Conservation (phyloP, 2,888 invertebrate genomes). For the Axea sp. region DNA sequence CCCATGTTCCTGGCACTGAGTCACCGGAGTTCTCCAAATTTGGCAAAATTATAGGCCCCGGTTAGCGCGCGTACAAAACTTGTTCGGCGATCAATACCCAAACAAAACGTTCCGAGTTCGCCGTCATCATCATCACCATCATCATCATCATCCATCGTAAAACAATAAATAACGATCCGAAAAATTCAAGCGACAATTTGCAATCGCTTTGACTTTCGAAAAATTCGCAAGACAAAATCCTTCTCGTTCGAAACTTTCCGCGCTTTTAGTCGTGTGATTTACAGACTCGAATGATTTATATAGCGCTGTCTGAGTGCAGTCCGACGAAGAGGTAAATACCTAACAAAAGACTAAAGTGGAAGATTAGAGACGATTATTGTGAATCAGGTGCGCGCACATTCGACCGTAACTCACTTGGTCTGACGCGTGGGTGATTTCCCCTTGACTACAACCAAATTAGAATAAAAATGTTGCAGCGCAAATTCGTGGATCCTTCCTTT, state of each 20-base stretch:
- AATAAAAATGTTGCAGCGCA: conserved; percentile 63
- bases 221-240: not conserved
- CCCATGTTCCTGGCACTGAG: no score
- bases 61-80: no score
- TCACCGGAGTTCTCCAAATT: no score
- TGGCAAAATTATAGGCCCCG: no score
- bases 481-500: conserved; percentile 16
- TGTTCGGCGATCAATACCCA: no score
- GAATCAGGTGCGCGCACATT: conserved; percentile 76
- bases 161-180: no score
- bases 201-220: not conserved
- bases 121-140: no score
- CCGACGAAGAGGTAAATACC: conserved; percentile 68
- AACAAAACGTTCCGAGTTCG: no score
- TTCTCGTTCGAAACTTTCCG: conserved; percentile 67
- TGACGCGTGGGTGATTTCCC: conserved; percentile 77
- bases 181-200: not conserved
- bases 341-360: conserved; percentile 77
- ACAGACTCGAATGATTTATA: conserved; percentile 75
- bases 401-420: conserved; percentile 74
- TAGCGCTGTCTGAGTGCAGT: conserved; percentile 47
- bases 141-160: no score
- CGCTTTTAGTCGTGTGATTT: conserved; percentile 73
- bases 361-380: conserved; percentile 79
- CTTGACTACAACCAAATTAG: conserved; percentile 64